A percentile compares a stretch with the other conserved stretches of the same genome.
These are phyloP conservation scores for Clinocottus analis DNA, from an alignment of 2,113 vertebrate species.

Conservation along the genomic window DNA sequence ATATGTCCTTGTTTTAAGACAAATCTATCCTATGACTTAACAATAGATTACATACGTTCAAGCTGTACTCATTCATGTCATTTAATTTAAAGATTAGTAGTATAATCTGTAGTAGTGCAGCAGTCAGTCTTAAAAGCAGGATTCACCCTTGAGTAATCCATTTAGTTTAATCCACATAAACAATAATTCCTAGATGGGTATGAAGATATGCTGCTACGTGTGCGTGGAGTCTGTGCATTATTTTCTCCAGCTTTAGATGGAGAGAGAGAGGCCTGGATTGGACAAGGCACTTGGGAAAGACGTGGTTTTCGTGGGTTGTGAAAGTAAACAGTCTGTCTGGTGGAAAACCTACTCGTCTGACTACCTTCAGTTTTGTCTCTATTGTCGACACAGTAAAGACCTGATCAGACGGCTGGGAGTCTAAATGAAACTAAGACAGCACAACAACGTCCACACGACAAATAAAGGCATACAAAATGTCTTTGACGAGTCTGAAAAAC, in stretches of 20 bases:
- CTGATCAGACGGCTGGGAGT: neutral
- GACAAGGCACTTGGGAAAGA: slow-evolving; percentile 12
- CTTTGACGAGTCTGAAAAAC: neutral
- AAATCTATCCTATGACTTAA: neutral
- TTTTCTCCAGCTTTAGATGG: slow-evolving; percentile 39
- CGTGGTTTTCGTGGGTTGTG: slow-evolving; percentile 43
- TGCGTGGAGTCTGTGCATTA: slow-evolving; percentile 33
- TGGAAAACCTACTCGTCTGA: slow-evolving; percentile 52
- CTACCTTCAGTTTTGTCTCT: neutral
- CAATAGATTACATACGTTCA: neutral
- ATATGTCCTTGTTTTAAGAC: neutral
- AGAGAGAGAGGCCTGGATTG: neutral
- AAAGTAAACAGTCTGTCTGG: slow-evolving; percentile 72
- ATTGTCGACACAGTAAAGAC: neutral
- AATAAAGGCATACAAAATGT: neutral
- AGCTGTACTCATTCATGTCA: neutral
- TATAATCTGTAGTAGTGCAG: neutral
- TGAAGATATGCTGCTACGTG: slow-evolving; percentile 41
- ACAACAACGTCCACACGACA: neutral
- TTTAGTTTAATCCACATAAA: slow-evolving; percentile 28
- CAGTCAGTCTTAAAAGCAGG: neutral
- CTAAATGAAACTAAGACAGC: neutral
- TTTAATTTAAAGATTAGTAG: neutral
- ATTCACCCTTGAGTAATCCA: slow-evolving; percentile 33
- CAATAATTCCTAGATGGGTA: slow-evolving; percentile 47